Base-by-base conservation (phyloP, 2,888 invertebrate genomes). In the Melanchra persicariae region DNA sequence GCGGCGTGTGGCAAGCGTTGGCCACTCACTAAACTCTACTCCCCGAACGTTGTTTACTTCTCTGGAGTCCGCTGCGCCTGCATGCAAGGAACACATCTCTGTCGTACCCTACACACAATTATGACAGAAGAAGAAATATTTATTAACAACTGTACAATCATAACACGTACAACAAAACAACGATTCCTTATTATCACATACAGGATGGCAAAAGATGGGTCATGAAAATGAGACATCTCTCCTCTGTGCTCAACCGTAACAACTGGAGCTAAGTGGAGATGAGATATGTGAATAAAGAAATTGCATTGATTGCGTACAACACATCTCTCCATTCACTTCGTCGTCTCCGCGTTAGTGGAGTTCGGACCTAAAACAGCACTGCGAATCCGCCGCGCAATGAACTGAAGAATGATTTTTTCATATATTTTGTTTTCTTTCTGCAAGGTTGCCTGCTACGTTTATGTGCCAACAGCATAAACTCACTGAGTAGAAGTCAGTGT, bases 401-500 rank as follows among this genome's bases (percentile, higher is more conserved):
- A 17, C 17, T 43, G 17, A 43, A 40, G 30, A 19, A 64, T 43
- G 9, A 43, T 19, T 63, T 34, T 45, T n/a, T 47, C 15, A 15
- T 19, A 49, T 40, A 30, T 72, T 37, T 47, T 40, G 5, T 73
- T 40, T 0, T 22, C 22, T 0, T n/a, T 40, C 26, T 40, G 6
- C 17, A 66, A 24, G 24, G 9, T n/a, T n/a, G 47, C 1, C 15
- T 10, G 15, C 19, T 40, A 22, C 9, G 10, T 34, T 40, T n/a
- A 34, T 37, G 19, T 52, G 26, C 37, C 19, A 45, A 71, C 15
- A 12, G 19, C 67, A 37, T 73, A 55, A 79, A 59, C 15, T 12
- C 51, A 37, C 26, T 65, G 26, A 80, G 51, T 67, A 22, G 59
- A 69, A 60, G 51, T 51, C 26, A 52, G 37, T 81, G 47, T 63